Conservation (phyloP, 2,888 invertebrate species). For the Aphidoletes aphidimyza region DNA sequence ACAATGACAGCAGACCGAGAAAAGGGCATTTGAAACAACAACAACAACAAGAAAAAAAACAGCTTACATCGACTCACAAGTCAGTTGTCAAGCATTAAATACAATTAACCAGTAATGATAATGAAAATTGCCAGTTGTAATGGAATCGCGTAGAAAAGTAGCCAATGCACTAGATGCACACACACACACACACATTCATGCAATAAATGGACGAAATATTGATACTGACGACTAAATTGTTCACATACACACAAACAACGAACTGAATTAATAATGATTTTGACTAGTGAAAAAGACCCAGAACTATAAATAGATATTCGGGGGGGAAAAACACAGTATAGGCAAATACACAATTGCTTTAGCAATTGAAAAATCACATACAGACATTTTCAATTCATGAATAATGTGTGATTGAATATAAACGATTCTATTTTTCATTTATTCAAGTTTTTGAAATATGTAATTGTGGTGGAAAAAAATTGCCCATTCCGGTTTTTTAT, state of each 20-base stretch:
- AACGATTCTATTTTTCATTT: too few relatives aligned
- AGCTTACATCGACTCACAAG: not conserved
- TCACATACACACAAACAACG: too few relatives aligned
- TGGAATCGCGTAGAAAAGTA: not conserved
- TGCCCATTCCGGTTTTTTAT: too few relatives aligned
- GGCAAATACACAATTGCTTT: too few relatives aligned
- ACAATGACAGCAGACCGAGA: not conserved
- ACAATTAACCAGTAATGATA: not conserved
- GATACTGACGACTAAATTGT: too few relatives aligned
- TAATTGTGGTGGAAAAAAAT: too few relatives aligned
- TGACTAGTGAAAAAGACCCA: not conserved
- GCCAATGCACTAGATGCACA: too few relatives aligned
- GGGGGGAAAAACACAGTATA: not conserved
- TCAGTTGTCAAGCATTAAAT: slow-evolving; percentile 5
- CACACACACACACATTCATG: not conserved
- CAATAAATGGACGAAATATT: not conserved
- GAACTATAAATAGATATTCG: not conserved
- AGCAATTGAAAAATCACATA: too few relatives aligned
- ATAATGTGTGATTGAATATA: too few relatives aligned
- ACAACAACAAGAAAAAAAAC: not conserved
- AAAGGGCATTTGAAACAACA: not conserved
- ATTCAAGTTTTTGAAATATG: too few relatives aligned
- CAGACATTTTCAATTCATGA: too few relatives aligned
- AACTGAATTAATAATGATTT: too few relatives aligned
- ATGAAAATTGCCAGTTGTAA: not conserved